phyloP scores from a whole-genome alignment of 2,797 vertebrate species.

The Thaleichthys pacificus region DNA sequence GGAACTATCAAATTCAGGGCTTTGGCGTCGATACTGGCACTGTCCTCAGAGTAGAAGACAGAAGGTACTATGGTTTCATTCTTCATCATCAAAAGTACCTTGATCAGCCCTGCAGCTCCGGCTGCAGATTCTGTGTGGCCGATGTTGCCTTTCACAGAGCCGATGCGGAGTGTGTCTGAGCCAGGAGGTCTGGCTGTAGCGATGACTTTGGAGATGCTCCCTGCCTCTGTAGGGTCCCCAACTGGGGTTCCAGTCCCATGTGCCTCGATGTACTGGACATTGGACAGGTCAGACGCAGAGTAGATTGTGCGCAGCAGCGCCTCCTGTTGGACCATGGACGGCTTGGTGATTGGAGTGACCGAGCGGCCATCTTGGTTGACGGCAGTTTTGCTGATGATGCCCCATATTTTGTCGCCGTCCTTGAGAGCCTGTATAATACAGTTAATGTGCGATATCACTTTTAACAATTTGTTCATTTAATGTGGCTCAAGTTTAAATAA shows the following conservation, averaged over 20 bases:
- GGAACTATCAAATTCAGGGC: slow-evolving; percentile 73
- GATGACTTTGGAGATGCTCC: slow-evolving; percentile 73
- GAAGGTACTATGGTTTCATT: slow-evolving; percentile 83
- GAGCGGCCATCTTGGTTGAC: slow-evolving; percentile 83
- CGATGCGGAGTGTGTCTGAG: slow-evolving; percentile 66
- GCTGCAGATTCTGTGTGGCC: slow-evolving; percentile 86
- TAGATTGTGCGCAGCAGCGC: slow-evolving; percentile 78
- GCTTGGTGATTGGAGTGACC: slow-evolving; percentile 78
- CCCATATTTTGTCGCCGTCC: slow-evolving; percentile 84
- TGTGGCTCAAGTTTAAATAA: not conserved
- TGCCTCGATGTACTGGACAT: slow-evolving; percentile 80
- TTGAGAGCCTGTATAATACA: slow-evolving; percentile 72
- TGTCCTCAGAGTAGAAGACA: slow-evolving; percentile 75
- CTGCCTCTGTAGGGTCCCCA: slow-evolving; percentile 79
- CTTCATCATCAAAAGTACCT: slow-evolving; percentile 89
- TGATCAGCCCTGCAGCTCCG: slow-evolving; percentile 85
- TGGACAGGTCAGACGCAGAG: slow-evolving; percentile 60
- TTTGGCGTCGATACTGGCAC: slow-evolving; percentile 70
- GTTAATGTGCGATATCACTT: not conserved
- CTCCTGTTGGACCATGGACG: slow-evolving; percentile 77
- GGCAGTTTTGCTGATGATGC: slow-evolving; percentile 79
- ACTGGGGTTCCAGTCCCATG: slow-evolving; percentile 81
- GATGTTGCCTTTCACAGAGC: slow-evolving; percentile 84
- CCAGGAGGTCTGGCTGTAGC: slow-evolving; percentile 63
- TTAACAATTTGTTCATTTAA: not conserved